Evolutionary conservation across 2,797 vertebrate species (phyloP).

Genomic region (Cossypha dichroa): DNA sequence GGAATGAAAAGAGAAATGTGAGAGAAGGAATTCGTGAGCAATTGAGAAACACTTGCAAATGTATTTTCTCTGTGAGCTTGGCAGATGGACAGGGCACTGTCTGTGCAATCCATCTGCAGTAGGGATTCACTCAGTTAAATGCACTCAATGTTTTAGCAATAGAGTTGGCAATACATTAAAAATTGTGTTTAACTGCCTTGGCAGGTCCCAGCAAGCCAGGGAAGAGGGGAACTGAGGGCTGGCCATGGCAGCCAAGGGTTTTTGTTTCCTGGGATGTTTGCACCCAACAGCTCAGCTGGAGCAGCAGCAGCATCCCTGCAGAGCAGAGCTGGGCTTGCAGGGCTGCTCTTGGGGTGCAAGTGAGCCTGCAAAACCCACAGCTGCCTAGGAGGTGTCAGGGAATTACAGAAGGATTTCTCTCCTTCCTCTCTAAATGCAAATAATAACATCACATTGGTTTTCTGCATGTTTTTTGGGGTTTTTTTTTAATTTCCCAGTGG

Average conservation of each 20-base stretch:
- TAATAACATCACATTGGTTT: not conserved
- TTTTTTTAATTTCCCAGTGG: not conserved
- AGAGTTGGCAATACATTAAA: not conserved
- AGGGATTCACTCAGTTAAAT: not conserved
- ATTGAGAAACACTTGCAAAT: not conserved
- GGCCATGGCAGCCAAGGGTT: not conserved
- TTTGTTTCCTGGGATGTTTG: not conserved
- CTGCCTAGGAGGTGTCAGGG: not conserved
- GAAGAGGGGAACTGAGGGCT: not conserved
- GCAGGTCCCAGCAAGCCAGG: not conserved
- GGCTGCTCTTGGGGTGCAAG: fast-evolving
- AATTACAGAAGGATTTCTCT: not conserved
- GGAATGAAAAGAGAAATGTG: not conserved
- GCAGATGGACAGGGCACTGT: not conserved
- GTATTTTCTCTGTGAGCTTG: not conserved
- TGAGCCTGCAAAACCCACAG: not conserved
- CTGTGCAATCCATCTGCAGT: not conserved
- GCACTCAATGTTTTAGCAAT: not conserved
- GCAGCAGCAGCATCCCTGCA: not conserved
- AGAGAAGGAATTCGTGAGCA: not conserved
- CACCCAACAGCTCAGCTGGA: not conserved
- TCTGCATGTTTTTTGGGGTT: not conserved
- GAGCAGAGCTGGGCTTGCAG: not conserved
- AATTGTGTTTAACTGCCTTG: not conserved
- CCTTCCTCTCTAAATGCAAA: not conserved